phyloP scores from a whole-genome alignment of 2,113 vertebrate genomes.

The Oncorhynchus masou region DNA sequence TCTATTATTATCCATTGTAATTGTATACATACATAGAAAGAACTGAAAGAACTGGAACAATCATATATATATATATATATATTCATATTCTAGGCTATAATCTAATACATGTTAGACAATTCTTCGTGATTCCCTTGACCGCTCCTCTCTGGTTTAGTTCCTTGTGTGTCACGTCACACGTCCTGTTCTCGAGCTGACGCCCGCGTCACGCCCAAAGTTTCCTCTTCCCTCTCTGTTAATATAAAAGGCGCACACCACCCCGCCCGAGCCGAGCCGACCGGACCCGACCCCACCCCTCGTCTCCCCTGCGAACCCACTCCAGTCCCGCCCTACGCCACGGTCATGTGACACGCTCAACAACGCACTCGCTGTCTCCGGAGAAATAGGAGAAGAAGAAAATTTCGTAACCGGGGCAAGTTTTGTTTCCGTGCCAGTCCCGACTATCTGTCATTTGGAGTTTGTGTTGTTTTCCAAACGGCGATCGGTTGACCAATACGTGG shows the following conservation, averaged over 20 bases:
- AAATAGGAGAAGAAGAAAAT: slow-evolving; percentile 19
- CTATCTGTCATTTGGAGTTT: slow-evolving; percentile 43
- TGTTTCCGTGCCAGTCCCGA: slow-evolving; percentile 21
- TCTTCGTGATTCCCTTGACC: too few relatives aligned
- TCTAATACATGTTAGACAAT: too few relatives aligned
- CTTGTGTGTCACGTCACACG: too few relatives aligned
- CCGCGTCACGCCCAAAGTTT: neutral
- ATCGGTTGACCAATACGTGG: slow-evolving; percentile 34
- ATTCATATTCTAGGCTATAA: too few relatives aligned
- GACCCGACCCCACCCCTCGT: slow-evolving; percentile 36
- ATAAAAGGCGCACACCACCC: slow-evolving; percentile 5
- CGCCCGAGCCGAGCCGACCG: neutral
- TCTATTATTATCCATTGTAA: too few relatives aligned
- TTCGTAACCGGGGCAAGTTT: slow-evolving; percentile 61
- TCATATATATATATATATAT: too few relatives aligned
- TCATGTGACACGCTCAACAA: slow-evolving; percentile 64
- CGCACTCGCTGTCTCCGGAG: neutral
- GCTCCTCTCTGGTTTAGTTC: too few relatives aligned
- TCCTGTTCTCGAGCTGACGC: too few relatives aligned
- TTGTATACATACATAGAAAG: too few relatives aligned
- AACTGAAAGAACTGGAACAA: too few relatives aligned
- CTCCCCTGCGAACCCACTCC: slow-evolving; percentile 39
- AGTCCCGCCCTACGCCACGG: slow-evolving; percentile 49
- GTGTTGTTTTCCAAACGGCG: neutral
- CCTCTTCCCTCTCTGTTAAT: neutral